phyloP scores from a whole-genome alignment of 1,140 invertebrate species.

The Heliconius himera region DNA sequence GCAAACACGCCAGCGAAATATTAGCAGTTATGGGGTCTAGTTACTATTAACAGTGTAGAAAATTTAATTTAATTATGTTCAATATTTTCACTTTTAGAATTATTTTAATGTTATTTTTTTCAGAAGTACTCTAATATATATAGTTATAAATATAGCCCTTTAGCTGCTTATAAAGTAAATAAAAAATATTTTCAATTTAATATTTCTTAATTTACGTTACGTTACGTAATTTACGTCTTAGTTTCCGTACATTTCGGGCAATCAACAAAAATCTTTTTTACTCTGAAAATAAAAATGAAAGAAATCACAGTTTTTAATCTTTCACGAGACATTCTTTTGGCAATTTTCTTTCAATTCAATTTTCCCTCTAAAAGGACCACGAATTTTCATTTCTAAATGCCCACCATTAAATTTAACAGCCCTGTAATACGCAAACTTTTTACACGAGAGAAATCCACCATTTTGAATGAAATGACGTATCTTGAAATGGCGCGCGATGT shows the following conservation, averaged over 20 bases:
- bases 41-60: too few relatives aligned
- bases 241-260: not conserved
- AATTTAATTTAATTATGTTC: too few relatives aligned
- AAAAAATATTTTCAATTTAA: not conserved
- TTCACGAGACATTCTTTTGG: slow-evolving; percentile 10
- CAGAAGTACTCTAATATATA: too few relatives aligned
- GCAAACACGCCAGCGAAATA: too few relatives aligned
- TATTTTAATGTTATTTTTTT: too few relatives aligned
- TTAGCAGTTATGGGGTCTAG: too few relatives aligned
- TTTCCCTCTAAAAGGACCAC: not conserved
- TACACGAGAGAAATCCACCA: slow-evolving; percentile 34
- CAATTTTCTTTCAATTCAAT: slow-evolving; percentile 14
- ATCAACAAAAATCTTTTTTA: not conserved
- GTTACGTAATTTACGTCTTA: too few relatives aligned
- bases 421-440: slow-evolving; percentile 35
- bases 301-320: slow-evolving; percentile 8
- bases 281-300: not conserved
- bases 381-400: slow-evolving; percentile 13
- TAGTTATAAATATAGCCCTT: too few relatives aligned
- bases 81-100: too few relatives aligned
- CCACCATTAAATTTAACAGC: slow-evolving; percentile 25
- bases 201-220: not conserved
- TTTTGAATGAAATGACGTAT: slow-evolving; percentile 40
- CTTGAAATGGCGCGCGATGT: slow-evolving; percentile 37
- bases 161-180: too few relatives aligned